phyloP scores from a whole-genome alignment of 2,113 vertebrate species.

The Hoplias malabaricus region DNA sequence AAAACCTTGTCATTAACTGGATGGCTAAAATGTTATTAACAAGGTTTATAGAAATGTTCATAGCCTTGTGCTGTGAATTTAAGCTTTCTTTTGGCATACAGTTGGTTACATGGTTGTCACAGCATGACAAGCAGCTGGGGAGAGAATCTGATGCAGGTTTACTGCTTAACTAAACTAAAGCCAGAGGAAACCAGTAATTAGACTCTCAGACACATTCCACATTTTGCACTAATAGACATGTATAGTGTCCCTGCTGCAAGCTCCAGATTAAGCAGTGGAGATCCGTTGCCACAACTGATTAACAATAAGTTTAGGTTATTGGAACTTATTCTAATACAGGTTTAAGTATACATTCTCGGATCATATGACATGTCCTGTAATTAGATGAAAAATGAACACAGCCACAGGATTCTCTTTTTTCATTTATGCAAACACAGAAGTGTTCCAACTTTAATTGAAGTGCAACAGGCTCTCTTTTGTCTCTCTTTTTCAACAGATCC shows the following conservation, averaged over 20 bases:
- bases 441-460: not conserved
- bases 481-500: not conserved
- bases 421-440: not conserved
- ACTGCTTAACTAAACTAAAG: not conserved
- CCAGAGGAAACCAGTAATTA: constrained; percentile 18
- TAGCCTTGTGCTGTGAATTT: constrained; percentile 1
- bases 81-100: constrained; percentile 5
- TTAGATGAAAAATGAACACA: not conserved
- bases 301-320: not conserved
- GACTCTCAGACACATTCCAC: not conserved
- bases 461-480: not conserved
- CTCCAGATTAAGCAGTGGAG: not conserved
- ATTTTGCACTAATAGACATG: not conserved
- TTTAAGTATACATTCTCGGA: too few species aligned
- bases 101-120: not conserved
- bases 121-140: not conserved
- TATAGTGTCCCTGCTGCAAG: not conserved
- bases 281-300: not conserved
- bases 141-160: not conserved
- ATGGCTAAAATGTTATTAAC: too few species aligned
- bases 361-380: not conserved
- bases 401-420: not conserved
- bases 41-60: constrained; percentile 29
- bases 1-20: too few species aligned
- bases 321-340: not conserved